Percentiles rank a stretch among this genome's conserved stretches.
Conservation (phyloP, 1,140 invertebrate species). For the Mylabris phalerata region DNA sequence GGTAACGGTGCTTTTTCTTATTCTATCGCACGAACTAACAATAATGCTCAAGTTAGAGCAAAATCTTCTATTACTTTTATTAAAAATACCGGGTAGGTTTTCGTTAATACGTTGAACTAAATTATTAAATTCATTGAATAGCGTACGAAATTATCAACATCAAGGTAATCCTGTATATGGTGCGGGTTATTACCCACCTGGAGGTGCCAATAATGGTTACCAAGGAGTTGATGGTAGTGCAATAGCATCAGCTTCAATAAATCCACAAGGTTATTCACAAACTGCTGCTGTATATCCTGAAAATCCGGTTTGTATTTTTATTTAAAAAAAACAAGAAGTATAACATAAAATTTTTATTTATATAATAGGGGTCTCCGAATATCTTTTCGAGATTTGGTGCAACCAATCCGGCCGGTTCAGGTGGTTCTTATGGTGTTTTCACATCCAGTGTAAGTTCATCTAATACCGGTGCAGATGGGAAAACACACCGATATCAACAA, state of each 20-base stretch:
- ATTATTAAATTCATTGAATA: background rate
- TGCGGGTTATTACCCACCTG: slow-evolving; percentile 4
- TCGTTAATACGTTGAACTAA: slow-evolving; percentile 5
- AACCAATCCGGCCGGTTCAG: slow-evolving; percentile 36
- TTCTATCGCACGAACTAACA: slow-evolving; percentile 23
- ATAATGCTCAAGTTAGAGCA: slow-evolving; percentile 21
- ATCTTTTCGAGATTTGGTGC: slow-evolving; percentile 50
- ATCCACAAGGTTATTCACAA: slow-evolving; percentile 48
- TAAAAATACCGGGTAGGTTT: slow-evolving; percentile 4
- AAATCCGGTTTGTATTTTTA: slow-evolving; percentile 46
- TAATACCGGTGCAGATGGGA: slow-evolving; percentile 50
- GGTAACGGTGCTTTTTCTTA: slow-evolving; percentile 14
- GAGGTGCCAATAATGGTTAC: background rate
- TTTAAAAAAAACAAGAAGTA: slow-evolving; percentile 2
- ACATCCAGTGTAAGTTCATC: slow-evolving; percentile 55
- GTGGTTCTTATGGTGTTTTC: slow-evolving; percentile 49
- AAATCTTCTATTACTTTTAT: slow-evolving; percentile 22
- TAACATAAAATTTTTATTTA: background rate
- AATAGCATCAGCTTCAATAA: slow-evolving; percentile 41
- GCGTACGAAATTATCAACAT: background rate
- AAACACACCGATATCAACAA: slow-evolving; percentile 47
- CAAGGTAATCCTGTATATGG: background rate
- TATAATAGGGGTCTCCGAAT: slow-evolving; percentile 50
- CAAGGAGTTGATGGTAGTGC: slow-evolving; percentile 22
- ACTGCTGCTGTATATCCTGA: slow-evolving; percentile 49